Evolutionary conservation across 2,888 invertebrate species (phyloP), one percentile per base, ranked within the genome.

Genomic region (Dynastes maya): DNA sequence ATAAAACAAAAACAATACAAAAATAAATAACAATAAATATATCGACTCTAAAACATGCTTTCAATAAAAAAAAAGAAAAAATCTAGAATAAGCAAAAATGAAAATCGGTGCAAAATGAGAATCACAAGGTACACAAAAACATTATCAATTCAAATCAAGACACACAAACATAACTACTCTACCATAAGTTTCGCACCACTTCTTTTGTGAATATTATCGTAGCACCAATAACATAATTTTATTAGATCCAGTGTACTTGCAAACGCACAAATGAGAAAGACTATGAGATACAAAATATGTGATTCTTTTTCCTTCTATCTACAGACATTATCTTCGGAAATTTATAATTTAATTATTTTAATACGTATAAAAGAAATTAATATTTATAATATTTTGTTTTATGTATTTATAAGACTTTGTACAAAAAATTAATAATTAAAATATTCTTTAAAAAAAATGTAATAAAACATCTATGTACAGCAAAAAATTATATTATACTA

Each of bases 11-110:
- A 79, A 85, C 84, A 85, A 85, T 82, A 83, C 81, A 85, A 85
- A 77, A 86, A 83, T 85, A 86, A 86, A 76, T 74, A 86, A 86
- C 85, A 85, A 87, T 86, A 86, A 86, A 86, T 85, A 86, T 85
- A 86, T 85, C 82, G 86, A 85, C 84, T 83, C 84, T 84, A 84
- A 86, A 86, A 86, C 86, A 86, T 87, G 86, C 85, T 86, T 86
- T 85, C 85, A 86, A 85, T 84, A 85, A 83, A 82, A 81, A 81
- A 72, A 81, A 72, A 70, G 22, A 63, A 77, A 78, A 61, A 77
- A 70, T 78, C 71, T 78, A 78, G 67, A 77, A 71, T 61, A 70
- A 67, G 55, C 68, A 68, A 64, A 45, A 63, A 11, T 61, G 16
- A 53, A 32, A 65, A 53, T 49, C 22, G 76, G 76, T 76, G 76